Evolutionary conservation across 2,888 invertebrate genomes (phyloP).

Genomic region (Liodrosophila aerea): DNA sequence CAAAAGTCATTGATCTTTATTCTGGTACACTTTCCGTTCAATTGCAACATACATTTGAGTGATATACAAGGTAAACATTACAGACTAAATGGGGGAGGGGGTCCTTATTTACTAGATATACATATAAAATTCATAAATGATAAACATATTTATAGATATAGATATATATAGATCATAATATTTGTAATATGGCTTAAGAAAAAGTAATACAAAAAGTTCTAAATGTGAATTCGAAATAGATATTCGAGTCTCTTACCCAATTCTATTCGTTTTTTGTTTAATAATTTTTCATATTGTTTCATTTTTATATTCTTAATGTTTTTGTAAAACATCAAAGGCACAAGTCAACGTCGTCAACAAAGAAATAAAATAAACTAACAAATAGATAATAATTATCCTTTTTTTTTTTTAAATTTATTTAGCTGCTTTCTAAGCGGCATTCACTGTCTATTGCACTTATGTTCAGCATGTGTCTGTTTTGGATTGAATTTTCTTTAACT

Average conservation of each 20-base stretch:
- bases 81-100: constrained; percentile 48
- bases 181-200: constrained; percentile 70
- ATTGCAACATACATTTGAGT: constrained; percentile 73
- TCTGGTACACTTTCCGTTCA: constrained; percentile 75
- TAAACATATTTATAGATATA: constrained; percentile 21
- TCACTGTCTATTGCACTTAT: constrained; percentile 48
- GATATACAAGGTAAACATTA: constrained; percentile 67
- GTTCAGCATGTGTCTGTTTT: constrained; percentile 49
- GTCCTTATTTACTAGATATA: constrained; percentile 67
- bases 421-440: constrained; percentile 34
- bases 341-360: constrained; percentile 83
- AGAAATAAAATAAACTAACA: constrained; percentile 65
- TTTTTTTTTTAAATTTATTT: constrained; percentile 10
- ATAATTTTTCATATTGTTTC: constrained; percentile 9
- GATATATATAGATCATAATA: constrained; percentile 46
- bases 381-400: constrained; percentile 42
- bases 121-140: constrained; percentile 76
- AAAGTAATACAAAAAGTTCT: constrained; percentile 71
- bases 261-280: constrained; percentile 20
- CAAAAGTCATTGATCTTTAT: constrained; percentile 81
- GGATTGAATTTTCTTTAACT: constrained; percentile 19
- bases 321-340: constrained; percentile 81
- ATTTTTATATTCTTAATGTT: constrained; percentile 35
- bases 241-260: constrained; percentile 35
- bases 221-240: constrained; percentile 50